Conservation (phyloP, 2,888 invertebrate species). For the Nymphalis c-album region DNA sequence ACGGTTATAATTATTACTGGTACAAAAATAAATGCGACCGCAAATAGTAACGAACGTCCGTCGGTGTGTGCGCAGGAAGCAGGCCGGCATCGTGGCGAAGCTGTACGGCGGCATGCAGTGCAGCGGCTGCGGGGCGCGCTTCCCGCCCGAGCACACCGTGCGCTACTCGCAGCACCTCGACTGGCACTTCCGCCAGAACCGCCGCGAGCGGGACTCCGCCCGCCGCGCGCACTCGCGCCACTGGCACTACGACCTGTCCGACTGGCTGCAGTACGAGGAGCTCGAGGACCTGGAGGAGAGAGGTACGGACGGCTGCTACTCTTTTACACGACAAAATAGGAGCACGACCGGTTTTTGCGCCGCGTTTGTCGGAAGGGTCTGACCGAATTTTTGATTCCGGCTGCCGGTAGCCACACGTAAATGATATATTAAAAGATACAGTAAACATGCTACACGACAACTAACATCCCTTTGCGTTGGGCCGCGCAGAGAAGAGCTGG, state of each 20-base stretch:
- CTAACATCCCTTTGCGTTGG: slow-evolving; percentile 23
- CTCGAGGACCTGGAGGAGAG: slow-evolving; percentile 94
- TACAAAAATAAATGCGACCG: too few relatives aligned
- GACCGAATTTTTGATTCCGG: neutral
- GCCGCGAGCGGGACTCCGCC: slow-evolving; percentile 91
- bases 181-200: slow-evolving; percentile 98
- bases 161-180: slow-evolving; percentile 97
- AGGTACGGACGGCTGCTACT: slow-evolving; percentile 70
- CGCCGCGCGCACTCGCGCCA: slow-evolving; percentile 90
- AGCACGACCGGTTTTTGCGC: neutral
- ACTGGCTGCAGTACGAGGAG: slow-evolving; percentile 97
- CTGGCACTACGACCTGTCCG: slow-evolving; percentile 94
- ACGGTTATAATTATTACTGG: too few relatives aligned
- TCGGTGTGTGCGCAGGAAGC: slow-evolving; percentile 77
- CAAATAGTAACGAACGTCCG: too few relatives aligned
- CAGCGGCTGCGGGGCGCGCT: slow-evolving; percentile 96
- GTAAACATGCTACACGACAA: too few relatives aligned
- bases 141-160: slow-evolving; percentile 93
- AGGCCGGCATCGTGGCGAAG: slow-evolving; percentile 84
- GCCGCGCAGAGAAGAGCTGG: slow-evolving; percentile 88
- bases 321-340: too few relatives aligned
- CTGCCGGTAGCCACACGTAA: too few relatives aligned
- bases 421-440: too few relatives aligned
- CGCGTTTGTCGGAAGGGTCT: too few relatives aligned
- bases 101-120: slow-evolving; percentile 97